Conservation (phyloP, 2,888 invertebrate genomes). For the Gisinianus flammeolus region DNA sequence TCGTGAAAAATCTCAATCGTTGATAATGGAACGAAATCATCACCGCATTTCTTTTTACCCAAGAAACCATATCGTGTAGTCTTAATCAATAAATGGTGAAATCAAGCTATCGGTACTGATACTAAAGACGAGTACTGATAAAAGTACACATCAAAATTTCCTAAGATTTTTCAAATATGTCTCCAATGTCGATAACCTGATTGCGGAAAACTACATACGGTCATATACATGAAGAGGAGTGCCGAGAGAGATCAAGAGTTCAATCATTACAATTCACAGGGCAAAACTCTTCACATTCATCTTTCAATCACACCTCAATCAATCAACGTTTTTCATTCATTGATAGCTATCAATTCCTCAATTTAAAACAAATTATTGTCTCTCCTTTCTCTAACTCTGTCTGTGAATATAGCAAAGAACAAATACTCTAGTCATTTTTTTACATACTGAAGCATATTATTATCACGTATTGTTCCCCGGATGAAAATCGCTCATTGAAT, state of each 20-base stretch:
- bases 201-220: no score
- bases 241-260: constrained; percentile 43
- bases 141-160: no score
- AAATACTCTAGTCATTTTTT: background rate
- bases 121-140: no score
- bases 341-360: constrained; percentile 42
- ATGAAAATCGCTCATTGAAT: constrained; percentile 38
- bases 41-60: no score
- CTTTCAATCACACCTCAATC: constrained; percentile 45
- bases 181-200: no score
- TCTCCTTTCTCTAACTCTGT: constrained; percentile 36
- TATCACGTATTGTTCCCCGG: constrained; percentile 23
- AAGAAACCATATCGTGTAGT: no score
- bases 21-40: no score
- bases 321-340: constrained; percentile 42
- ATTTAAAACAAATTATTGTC: constrained; percentile 44
- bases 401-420: background rate
- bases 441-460: background rate
- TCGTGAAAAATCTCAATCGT: no score
- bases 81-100: no score
- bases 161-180: no score
- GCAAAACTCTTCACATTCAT: constrained; percentile 37
- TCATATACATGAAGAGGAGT: constrained; percentile 27
- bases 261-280: constrained; percentile 35
- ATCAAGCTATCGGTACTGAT: no score